These are phyloP conservation scores for Zapornia atra DNA, from an alignment of 2,113 vertebrate genomes.

Conservation along the genomic window DNA sequence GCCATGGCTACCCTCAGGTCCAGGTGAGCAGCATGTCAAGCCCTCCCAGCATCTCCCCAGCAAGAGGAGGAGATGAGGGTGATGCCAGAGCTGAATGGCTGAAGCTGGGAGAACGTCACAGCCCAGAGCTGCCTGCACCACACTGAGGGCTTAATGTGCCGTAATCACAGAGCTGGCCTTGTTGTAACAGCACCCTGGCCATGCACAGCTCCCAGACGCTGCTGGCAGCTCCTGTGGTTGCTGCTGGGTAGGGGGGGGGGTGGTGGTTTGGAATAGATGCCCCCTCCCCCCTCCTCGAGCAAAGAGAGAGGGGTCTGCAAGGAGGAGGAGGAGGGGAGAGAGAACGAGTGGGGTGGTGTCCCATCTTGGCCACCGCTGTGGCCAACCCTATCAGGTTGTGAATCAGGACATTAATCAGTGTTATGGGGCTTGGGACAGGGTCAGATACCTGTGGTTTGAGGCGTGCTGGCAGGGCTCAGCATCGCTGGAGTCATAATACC, in stretches of 20 bases:
- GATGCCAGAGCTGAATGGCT: neutral
- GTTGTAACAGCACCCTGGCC: neutral
- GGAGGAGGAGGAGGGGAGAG: neutral
- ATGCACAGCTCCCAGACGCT: neutral
- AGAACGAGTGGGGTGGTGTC: neutral
- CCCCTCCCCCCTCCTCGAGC: neutral
- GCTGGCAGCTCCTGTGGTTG: neutral
- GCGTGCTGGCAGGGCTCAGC: neutral
- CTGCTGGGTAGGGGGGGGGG: neutral
- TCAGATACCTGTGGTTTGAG: constrained; percentile 57
- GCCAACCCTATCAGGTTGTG: neutral
- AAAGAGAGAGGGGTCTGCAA: neutral
- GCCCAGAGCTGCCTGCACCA: neutral
- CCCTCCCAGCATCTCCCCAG: neutral
- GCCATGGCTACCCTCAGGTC: neutral
- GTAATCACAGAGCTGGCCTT: constrained; percentile 28
- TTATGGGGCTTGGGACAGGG: neutral
- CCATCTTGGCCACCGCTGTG: fast-evolving
- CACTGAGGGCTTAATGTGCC: constrained; percentile 29
- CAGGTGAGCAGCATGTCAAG: neutral
- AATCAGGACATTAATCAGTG: neutral
- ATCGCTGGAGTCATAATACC: neutral
- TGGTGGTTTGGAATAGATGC: neutral
- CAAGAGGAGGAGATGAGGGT: neutral
- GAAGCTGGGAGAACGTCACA: neutral